Conservation (phyloP, 2,113 vertebrate species). For the Calyptomena viridis region DNA sequence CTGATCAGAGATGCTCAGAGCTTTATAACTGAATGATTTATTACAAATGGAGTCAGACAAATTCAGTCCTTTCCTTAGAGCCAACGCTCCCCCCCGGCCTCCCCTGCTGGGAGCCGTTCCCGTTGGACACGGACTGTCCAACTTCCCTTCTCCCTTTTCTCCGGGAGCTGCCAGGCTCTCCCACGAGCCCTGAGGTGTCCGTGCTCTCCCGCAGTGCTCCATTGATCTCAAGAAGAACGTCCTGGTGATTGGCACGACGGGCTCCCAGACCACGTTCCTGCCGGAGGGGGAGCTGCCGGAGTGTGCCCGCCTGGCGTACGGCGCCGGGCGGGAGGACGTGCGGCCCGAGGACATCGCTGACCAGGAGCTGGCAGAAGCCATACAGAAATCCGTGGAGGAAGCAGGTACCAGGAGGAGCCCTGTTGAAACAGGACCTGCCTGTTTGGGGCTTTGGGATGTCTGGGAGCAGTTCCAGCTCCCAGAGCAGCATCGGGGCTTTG, state of each 20-base stretch:
- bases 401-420: conserved; percentile 78
- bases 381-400: conserved; percentile 95
- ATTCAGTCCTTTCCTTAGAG: neutral
- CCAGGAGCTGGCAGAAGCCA: conserved; percentile 92
- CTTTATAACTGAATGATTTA: neutral
- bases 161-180: neutral
- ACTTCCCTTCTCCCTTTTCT: neutral
- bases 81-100: neutral
- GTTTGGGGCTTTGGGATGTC: neutral
- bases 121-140: neutral
- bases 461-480: neutral
- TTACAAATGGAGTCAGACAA: neutral
- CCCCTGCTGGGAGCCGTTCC: neutral
- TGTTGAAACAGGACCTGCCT: neutral
- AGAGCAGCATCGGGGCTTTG: neutral
- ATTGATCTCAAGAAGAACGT: conserved; percentile 97
- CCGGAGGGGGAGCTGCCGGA: conserved; percentile 93
- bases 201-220: conserved; percentile 80
- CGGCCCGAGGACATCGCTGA: conserved; percentile 91
- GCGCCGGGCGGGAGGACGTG: conserved; percentile 83
- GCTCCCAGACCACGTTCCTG: conserved; percentile 91
- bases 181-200: neutral
- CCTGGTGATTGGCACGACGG: conserved; percentile 93
- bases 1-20: neutral
- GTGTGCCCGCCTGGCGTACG: conserved; percentile 92